These are phyloP conservation scores for Equus quagga DNA, from an alignment of 2,113 vertebrate genomes.

Conservation along the genomic window DNA sequence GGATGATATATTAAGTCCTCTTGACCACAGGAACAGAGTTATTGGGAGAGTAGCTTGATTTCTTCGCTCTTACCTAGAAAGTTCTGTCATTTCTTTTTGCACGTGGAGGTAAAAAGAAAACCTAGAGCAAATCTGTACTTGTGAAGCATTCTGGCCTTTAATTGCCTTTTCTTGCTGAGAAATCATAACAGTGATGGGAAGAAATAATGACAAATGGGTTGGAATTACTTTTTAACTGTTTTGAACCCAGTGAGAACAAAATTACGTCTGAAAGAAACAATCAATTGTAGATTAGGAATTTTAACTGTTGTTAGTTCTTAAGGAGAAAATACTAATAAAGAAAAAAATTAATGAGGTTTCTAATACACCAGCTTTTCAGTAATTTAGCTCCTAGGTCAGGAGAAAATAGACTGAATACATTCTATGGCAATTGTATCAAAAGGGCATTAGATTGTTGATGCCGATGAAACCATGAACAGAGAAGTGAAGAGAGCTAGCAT, in stretches of 20 bases:
- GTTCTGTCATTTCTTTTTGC: background rate
- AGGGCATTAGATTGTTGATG: background rate
- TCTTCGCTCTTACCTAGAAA: background rate
- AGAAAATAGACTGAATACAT: background rate
- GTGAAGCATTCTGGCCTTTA: background rate
- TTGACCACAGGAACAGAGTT: background rate
- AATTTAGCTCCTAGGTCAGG: background rate
- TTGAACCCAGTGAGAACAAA: background rate
- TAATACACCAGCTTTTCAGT: background rate
- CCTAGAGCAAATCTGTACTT: background rate
- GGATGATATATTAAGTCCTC: background rate
- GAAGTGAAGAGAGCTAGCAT: background rate
- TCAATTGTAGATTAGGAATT: background rate
- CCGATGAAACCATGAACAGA: background rate
- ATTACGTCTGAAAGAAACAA: background rate
- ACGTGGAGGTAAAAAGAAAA: background rate
- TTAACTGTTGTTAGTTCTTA: background rate
- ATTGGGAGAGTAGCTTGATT: background rate
- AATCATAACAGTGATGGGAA: background rate
- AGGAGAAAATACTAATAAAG: background rate
- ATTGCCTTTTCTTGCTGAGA: background rate
- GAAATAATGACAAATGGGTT: background rate
- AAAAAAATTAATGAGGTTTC: background rate
- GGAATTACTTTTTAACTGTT: constrained; percentile 24
- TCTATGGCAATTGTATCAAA: background rate